phyloP scores from a whole-genome alignment of 2,113 vertebrate species.

The Lycaon pictus region DNA sequence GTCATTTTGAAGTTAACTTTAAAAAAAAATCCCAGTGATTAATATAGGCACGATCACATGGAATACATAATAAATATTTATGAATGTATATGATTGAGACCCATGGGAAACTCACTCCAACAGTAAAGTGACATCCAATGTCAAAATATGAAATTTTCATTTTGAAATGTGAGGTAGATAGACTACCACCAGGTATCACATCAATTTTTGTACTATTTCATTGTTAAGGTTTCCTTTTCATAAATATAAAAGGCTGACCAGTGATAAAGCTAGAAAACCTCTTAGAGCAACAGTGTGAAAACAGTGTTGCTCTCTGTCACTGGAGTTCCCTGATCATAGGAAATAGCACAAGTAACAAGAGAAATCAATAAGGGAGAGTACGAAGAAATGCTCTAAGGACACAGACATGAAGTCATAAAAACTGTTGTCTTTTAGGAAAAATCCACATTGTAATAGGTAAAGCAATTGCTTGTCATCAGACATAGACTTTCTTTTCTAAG shows the following conservation, averaged over 20 bases:
- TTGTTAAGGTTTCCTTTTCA: not conserved
- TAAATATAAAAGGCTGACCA: not conserved
- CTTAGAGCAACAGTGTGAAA: not conserved
- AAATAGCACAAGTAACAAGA: not conserved
- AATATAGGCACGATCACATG: not conserved
- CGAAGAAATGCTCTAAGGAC: not conserved
- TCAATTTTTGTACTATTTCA: not conserved
- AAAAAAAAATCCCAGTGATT: not conserved
- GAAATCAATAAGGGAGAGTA: not conserved
- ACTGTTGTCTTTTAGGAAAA: not conserved
- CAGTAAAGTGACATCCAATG: not conserved
- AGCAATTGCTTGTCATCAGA: not conserved
- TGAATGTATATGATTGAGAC: not conserved
- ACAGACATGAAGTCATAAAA: not conserved
- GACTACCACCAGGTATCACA: not conserved
- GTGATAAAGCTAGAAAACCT: not conserved
- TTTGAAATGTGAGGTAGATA: not conserved
- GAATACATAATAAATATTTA: not conserved
- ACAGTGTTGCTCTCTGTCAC: not conserved
- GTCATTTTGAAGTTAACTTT: not conserved
- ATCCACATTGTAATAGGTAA: not conserved
- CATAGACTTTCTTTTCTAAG: not conserved
- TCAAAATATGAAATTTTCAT: not conserved
- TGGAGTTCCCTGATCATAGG: too few relatives aligned
- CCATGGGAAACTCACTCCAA: not conserved